Conservation (phyloP, 1,140 invertebrate genomes). For the Drosophila tsacasi region DNA sequence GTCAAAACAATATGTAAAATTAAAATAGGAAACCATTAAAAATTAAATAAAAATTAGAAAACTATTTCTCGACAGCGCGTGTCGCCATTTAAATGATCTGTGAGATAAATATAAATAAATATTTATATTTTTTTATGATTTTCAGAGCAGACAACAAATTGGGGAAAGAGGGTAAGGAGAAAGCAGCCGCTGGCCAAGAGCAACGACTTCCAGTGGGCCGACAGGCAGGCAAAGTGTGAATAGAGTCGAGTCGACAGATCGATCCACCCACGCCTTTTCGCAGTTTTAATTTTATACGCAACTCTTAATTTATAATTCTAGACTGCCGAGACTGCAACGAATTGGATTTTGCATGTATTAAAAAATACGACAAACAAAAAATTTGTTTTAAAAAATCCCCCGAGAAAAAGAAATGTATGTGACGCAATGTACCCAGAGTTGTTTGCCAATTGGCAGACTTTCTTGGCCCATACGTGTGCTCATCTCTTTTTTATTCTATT, state of each 20-base stretch:
- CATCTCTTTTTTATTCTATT: conserved; percentile 12
- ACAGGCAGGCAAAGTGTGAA: conserved; percentile 62
- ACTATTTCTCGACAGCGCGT: conserved; percentile 40
- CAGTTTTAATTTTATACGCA: conserved; percentile 45
- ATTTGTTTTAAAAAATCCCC: conserved; percentile 18
- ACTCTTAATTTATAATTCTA: conserved; percentile 29
- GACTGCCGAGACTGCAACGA: conserved; percentile 20
- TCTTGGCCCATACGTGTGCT: conserved; percentile 32
- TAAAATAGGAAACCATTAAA: conserved; percentile 13
- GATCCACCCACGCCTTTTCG: conserved; percentile 61
- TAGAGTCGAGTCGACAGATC: conserved; percentile 44
- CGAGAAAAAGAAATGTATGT: conserved; percentile 26
- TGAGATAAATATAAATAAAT: too few species aligned
- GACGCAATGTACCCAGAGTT: conserved; percentile 52
- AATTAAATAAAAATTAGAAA: conserved; percentile 35
- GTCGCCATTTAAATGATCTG: conserved; percentile 55
- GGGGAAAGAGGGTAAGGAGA: neutral
- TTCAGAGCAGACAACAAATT: conserved; percentile 21
- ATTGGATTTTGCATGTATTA: conserved; percentile 26
- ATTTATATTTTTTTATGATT: conserved; percentile 47
- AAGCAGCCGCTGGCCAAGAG: conserved; percentile 23
- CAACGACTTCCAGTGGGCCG: conserved; percentile 47
- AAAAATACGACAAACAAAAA: neutral
- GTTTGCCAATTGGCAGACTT: conserved; percentile 58
- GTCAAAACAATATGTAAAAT: conserved; percentile 14